Conservation (phyloP, 2,888 invertebrate genomes). For the Megaustenia siamemsis region DNA sequence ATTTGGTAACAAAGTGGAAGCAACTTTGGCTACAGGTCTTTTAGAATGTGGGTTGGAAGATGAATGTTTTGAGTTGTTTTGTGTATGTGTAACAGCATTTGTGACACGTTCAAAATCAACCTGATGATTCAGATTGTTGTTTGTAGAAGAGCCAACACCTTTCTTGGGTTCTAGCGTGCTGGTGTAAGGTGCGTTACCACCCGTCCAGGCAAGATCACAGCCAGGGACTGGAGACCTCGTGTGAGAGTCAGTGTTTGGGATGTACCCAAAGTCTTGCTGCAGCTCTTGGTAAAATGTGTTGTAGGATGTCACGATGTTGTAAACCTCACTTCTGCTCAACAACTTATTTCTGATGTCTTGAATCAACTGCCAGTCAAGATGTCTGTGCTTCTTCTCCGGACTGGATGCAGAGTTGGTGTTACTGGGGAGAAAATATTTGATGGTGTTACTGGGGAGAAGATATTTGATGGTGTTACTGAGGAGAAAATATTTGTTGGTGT, state of each 20-base stretch:
- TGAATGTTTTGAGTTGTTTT: neutral
- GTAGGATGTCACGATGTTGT: constrained; percentile 60
- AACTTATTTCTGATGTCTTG: constrained; percentile 59
- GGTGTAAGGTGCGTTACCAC: constrained; percentile 21
- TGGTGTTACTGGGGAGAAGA: too few relatives aligned
- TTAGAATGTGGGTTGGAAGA: constrained; percentile 24
- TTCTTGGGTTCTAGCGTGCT: constrained; percentile 59
- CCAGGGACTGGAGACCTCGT: neutral
- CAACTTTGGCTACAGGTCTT: neutral
- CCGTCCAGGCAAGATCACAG: constrained; percentile 1
- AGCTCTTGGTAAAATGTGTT: constrained; percentile 66
- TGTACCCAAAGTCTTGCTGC: constrained; percentile 59
- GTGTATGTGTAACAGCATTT: neutral
- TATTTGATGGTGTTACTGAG: too few relatives aligned
- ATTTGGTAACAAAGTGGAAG: neutral
- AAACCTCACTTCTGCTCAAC: constrained; percentile 58
- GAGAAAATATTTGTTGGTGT: too few relatives aligned
- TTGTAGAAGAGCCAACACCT: constrained; percentile 66
- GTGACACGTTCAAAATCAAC: neutral
- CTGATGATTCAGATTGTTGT: constrained; percentile 68
- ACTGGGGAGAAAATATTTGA: constrained; percentile 33
- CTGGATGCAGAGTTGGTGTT: neutral
- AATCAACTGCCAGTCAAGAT: constrained; percentile 55
- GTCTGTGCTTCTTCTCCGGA: neutral
- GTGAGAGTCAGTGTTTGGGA: neutral